A percentile compares a stretch with the other conserved stretches of the same genome.
Evolutionary conservation across 2,113 vertebrate genomes (phyloP).

Genomic region (Laticauda colubrina): DNA sequence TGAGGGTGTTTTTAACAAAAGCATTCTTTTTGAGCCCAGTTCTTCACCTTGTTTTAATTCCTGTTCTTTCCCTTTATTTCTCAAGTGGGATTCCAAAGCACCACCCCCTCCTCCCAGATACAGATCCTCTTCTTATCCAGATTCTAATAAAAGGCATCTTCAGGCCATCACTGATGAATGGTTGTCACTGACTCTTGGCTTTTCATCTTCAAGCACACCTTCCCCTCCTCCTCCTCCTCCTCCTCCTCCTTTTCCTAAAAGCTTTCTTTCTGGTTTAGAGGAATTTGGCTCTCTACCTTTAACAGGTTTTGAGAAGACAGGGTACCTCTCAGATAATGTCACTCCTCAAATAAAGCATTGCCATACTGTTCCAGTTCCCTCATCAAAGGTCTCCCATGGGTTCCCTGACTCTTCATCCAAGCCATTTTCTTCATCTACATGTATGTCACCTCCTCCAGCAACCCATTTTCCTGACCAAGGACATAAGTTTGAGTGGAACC

Average conservation of each 20-base stretch:
- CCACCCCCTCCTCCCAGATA: slow-evolving; percentile 61
- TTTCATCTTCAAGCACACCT: slow-evolving; percentile 61
- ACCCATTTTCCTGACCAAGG: slow-evolving; percentile 17
- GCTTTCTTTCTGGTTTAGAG: slow-evolving; percentile 68
- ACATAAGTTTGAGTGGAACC: slow-evolving; percentile 27
- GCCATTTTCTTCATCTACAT: slow-evolving; percentile 45
- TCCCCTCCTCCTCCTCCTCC: slow-evolving; percentile 61
- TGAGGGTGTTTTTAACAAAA: neutral
- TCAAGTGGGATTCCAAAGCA: slow-evolving; percentile 71
- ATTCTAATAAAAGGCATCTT: slow-evolving; percentile 61
- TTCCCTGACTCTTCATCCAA: slow-evolving; percentile 49
- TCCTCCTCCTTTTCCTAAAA: slow-evolving; percentile 69
- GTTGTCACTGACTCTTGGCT: slow-evolving; percentile 73
- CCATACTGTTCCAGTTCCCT: slow-evolving; percentile 37
- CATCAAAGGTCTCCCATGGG: slow-evolving; percentile 49
- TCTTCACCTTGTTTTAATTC: slow-evolving; percentile 47
- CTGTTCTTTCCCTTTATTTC: slow-evolving; percentile 60
- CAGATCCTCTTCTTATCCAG: slow-evolving; percentile 58
- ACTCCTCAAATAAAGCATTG: slow-evolving; percentile 58
- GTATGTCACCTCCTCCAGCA: slow-evolving; percentile 44
- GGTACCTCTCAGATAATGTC: slow-evolving; percentile 39
- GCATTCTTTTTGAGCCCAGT: slow-evolving; percentile 29
- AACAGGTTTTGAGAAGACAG: slow-evolving; percentile 49
- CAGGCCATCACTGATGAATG: slow-evolving; percentile 70
- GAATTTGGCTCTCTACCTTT: slow-evolving; percentile 57